Base-by-base conservation (phyloP, 2,797 vertebrate species). In the Sebastes trivittatus region DNA sequence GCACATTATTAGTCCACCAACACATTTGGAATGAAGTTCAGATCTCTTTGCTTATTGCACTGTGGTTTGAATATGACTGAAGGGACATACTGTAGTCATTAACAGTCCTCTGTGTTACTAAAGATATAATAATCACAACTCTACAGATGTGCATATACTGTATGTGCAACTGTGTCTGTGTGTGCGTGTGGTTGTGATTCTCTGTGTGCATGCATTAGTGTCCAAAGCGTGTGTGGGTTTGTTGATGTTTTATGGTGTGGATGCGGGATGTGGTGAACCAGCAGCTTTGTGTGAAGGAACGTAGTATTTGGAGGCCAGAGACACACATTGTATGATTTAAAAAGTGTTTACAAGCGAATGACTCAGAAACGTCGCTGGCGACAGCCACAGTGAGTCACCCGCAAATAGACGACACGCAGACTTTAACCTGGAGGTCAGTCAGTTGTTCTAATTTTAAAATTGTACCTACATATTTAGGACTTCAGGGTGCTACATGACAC, bases 261-360 rank as follows among this genome's bases (percentile, higher is more conserved):
- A 71, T 36, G 69, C 30, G 34, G 23, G 7, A 56, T 63, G 64
- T 36, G 75, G 18, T 71, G 27, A 84, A 60, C 54, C 18, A 63
- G 60, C 54, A 61, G 36, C 61, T 77, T 69, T 84, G 52, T 49
- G 27, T 38, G 7, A 70, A 30, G 22, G 9, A 75, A 38, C 20
- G 38, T 54, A 49, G 30, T 34, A 60, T 75, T 68, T 63, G 2
- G 56, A 55, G 49, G 62, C 34, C n/a, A 72, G 7, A 83, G 61
- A 76, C 63, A 88, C 76, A 89, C 60, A 64, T 68, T 67, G 61
- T 65, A 42, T 38, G 79, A 72, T 67, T 88, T 88, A 80, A 80
- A 78, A 22, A 22, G 27, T 72, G 58, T 85, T 89, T 81, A 82
- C 81, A 76, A 63, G 54, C 38, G n/a, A 67, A 4, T 60, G 59